phyloP scores from a whole-genome alignment of 2,888 invertebrate genomes.

The Allophyes oxyacanthae region DNA sequence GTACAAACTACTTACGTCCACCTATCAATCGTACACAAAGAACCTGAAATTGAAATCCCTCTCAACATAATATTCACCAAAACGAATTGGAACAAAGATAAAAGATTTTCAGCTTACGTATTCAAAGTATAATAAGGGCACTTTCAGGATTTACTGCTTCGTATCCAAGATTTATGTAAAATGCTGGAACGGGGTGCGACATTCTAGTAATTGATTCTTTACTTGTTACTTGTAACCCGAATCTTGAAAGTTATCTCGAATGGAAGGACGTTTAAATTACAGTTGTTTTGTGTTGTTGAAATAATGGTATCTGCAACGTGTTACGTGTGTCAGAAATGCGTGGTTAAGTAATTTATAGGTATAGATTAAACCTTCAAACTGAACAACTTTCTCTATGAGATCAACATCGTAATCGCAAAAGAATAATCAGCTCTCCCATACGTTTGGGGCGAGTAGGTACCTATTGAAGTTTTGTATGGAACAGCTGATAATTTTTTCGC shows the following conservation, averaged over 20 bases:
- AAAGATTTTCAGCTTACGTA: constrained; percentile 61
- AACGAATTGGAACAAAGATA: constrained; percentile 60
- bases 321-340: no score
- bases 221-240: constrained; percentile 40
- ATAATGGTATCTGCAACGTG: no score
- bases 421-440: no score
- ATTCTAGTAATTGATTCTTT: constrained; percentile 70
- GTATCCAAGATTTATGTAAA: constrained; percentile 62
- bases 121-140: constrained; percentile 62
- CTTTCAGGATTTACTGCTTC: constrained; percentile 66
- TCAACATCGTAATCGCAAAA: no score
- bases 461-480: no score
- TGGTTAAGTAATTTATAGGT: no score
- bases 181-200: constrained; percentile 61
- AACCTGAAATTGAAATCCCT: constrained; percentile 19
- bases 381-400: no score
- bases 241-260: background rate
- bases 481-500: no score
- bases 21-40: constrained; percentile 2
- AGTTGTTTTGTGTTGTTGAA: background rate
- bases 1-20: background rate
- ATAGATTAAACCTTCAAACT: no score
- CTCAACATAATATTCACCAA: constrained; percentile 41
- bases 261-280: background rate
- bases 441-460: no score